phyloP scores from a whole-genome alignment of 2,797 vertebrate genomes.

The Channallabes apus region DNA sequence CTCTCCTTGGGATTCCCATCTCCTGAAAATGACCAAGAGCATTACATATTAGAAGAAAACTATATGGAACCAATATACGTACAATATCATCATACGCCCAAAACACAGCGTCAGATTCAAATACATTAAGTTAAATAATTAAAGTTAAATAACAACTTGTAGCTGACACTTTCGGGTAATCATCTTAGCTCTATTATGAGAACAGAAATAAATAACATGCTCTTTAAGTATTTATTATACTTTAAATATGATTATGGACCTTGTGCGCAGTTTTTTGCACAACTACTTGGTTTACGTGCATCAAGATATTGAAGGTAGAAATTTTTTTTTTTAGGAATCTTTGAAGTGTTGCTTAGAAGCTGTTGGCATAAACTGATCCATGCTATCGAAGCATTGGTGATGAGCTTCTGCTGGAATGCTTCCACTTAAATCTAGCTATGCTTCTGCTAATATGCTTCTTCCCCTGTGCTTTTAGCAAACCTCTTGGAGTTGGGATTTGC shows the following conservation, averaged over 20 bases:
- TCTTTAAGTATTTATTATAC: not conserved
- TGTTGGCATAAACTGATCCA: not conserved
- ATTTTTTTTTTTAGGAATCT: too few species aligned
- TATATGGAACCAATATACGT: not conserved
- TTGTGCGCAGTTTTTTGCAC: not conserved
- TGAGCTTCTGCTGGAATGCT: not conserved
- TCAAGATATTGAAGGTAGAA: not conserved
- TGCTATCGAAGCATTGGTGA: not conserved
- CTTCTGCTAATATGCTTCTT: not conserved
- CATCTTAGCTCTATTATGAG: not conserved
- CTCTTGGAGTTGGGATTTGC: conserved; percentile 41
- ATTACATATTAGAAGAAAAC: not conserved
- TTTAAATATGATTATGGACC: not conserved
- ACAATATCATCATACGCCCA: conserved; percentile 1
- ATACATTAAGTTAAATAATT: not conserved
- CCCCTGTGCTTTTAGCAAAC: conserved; percentile 22
- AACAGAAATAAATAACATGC: not conserved
- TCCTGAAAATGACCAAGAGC: conserved; percentile 68
- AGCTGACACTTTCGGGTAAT: not conserved
- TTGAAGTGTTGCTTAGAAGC: not conserved
- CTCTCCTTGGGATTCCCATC: conserved; percentile 98
- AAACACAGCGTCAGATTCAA: conserved; percentile 28
- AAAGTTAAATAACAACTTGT: too few species aligned
- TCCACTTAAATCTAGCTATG: too few species aligned
- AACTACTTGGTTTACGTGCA: too few species aligned